phyloP scores from a whole-genome alignment of 2,888 invertebrate genomes.

The Nomada flava region DNA sequence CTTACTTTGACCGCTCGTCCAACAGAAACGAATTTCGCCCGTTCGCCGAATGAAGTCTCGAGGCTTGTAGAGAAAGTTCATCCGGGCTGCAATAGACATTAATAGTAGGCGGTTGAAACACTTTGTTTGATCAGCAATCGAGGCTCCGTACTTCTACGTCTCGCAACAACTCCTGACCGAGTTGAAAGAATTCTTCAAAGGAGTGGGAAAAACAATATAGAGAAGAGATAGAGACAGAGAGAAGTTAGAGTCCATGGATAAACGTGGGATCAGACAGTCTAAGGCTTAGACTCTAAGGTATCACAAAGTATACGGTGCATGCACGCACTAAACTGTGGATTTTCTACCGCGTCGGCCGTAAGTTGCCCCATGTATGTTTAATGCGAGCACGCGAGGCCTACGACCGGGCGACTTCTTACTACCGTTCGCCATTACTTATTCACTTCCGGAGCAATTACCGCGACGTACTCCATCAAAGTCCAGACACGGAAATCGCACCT shows the following conservation, averaged over 20 bases:
- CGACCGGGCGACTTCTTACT: conserved; percentile 75
- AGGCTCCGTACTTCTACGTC: conserved; percentile 31
- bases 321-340: conserved; percentile 44
- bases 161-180: conserved; percentile 34
- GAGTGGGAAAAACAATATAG: neutral
- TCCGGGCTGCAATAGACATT: conserved; percentile 25
- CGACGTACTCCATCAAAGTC: conserved; percentile 69
- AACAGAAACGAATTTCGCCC: conserved; percentile 26
- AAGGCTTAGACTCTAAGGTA: neutral
- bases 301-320: conserved; percentile 8
- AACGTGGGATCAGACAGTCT: neutral
- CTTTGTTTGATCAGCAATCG: conserved; percentile 57
- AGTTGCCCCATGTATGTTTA: conserved; percentile 75
- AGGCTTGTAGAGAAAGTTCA: conserved; percentile 34
- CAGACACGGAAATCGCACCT: conserved; percentile 65
- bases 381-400: conserved; percentile 75
- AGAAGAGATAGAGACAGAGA: neutral
- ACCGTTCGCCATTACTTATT: conserved; percentile 76
- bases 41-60: conserved; percentile 4
- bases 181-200: conserved; percentile 44
- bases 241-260: neutral
- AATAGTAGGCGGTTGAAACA: conserved; percentile 39
- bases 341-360: conserved; percentile 47
- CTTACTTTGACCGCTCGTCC: conserved; percentile 24
- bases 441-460: conserved; percentile 75